Evolutionary conservation across 2,797 vertebrate species (phyloP).

Genomic region (Sylvilagus floridanus): DNA sequence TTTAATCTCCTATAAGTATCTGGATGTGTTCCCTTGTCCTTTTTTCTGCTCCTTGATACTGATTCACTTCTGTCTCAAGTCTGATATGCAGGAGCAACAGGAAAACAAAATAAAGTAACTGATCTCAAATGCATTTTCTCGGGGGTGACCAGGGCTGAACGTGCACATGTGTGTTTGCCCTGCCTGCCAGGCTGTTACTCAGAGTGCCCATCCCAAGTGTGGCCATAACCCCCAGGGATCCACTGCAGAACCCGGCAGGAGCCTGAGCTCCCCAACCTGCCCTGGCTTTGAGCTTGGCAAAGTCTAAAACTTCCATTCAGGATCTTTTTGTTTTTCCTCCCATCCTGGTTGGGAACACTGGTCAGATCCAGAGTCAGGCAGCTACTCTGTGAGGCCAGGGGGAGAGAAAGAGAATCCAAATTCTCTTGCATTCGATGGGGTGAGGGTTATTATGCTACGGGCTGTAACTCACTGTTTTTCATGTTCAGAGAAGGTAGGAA

Average conservation of each 20-base stretch:
- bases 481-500: not conserved
- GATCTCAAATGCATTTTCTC: not conserved
- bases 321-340: not conserved
- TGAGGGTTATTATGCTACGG: not conserved
- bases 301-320: not conserved
- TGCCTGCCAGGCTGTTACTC: too few species aligned
- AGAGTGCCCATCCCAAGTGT: not conserved
- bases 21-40: too few species aligned
- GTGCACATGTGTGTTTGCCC: not conserved
- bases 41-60: not conserved
- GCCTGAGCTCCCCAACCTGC: not conserved
- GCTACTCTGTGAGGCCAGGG: not conserved
- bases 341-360: not conserved
- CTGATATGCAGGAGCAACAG: not conserved
- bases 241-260: too few species aligned
- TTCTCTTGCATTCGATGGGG: too few species aligned
- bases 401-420: not conserved
- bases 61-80: not conserved
- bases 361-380: not conserved
- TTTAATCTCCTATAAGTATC: not conserved
- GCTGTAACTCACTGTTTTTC: not conserved
- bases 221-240: too few species aligned
- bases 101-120: not conserved
- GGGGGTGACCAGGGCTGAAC: not conserved
- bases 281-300: not conserved